Evolutionary conservation across 2,113 vertebrate species (phyloP).

Genomic region (Saccopteryx leptura): DNA sequence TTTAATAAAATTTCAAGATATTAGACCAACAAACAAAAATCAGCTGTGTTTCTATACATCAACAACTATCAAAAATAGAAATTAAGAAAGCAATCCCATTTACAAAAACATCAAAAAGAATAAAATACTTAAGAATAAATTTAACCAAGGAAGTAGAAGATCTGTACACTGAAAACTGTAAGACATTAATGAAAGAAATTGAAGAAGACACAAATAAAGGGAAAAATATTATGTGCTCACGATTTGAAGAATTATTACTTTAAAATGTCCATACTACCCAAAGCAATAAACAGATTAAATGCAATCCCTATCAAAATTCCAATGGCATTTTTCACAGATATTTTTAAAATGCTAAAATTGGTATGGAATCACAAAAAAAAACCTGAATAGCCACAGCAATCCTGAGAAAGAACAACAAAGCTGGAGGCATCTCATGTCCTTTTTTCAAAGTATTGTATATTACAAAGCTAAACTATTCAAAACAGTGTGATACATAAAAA

Average conservation of each 20-base stretch:
- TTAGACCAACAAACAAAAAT: neutral
- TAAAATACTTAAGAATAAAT: neutral
- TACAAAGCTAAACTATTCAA: neutral
- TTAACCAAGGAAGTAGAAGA: neutral
- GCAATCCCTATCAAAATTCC: neutral
- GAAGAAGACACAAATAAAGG: neutral
- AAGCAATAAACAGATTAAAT: conserved; percentile 1
- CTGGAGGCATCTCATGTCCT: neutral
- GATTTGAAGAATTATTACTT: neutral
- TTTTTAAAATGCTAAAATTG: neutral
- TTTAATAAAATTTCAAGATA: neutral
- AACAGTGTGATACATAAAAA: neutral
- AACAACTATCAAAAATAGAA: neutral
- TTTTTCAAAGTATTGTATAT: conserved; percentile 29
- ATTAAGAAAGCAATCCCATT: neutral
- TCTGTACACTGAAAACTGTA: neutral
- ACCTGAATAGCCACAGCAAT: neutral
- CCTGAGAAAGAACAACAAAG: neutral
- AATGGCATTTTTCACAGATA: neutral
- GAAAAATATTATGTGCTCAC: neutral
- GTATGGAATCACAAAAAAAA: neutral
- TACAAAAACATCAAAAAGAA: neutral
- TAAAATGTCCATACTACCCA: neutral
- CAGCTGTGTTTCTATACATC: neutral
- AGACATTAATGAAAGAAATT: neutral